Base-by-base conservation (phyloP, 2,113 vertebrate genomes). In the Ardeotis arabs region DNA sequence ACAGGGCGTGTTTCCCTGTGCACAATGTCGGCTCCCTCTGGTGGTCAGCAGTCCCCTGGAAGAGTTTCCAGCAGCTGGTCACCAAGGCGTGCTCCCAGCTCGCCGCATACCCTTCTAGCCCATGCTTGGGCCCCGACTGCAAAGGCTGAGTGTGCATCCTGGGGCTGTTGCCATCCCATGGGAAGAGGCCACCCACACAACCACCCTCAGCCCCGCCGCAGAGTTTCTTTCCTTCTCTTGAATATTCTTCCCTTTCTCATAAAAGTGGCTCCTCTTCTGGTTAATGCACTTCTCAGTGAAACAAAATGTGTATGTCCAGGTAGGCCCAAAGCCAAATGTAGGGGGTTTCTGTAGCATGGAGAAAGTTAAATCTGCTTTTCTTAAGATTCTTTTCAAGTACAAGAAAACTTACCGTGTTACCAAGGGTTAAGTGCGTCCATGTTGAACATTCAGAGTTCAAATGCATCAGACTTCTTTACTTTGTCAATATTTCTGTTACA, bases 401-500 rank as follows among this genome's bases (percentile, higher is more conserved):
- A 8, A 50, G 62, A 58, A 73, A 90, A 50, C 16, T 4, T 35
- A 50, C 44, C 2, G 0, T 39, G 44, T 87, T 72, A 29, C 41
- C 45, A 82, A 89, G 77, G 74, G 80, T 96, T 95, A 93, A 94
- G 25, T 5, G 12, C 25, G 53, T 66, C 44, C 62, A 7, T 7
- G 4, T 47, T 58, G 89, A 95, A 58, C 45, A 27, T 75, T 87
- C 31, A 33, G 80, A 64, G 62, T 94, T 93, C 84, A 89, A 92
- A 91, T 14, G 14, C 80, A 50, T 84, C 84, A 62, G 77, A 56
- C 53, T 73, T 86, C 79, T 93, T 86, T 77, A 67, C 72, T 80
- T 84, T 89, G 86, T 92, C 93, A 90, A 91, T 96, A 90, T 93
- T 92, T 92, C 20, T 6, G 49, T 92, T 92, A 64, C 83, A 79